Evolutionary conservation across 2,888 invertebrate genomes (phyloP).

Genomic region (Pammene aurita): DNA sequence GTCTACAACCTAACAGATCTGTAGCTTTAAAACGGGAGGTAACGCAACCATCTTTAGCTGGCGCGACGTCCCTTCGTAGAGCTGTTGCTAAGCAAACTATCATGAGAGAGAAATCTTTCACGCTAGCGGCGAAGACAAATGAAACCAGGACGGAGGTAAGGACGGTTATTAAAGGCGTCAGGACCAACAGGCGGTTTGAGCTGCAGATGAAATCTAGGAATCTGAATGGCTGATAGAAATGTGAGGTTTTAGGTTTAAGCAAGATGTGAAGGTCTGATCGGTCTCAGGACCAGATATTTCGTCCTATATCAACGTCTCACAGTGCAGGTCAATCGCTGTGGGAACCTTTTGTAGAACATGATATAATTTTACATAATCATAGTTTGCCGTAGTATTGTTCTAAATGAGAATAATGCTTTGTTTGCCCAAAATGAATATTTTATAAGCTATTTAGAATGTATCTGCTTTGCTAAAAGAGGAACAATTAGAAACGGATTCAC

Average conservation of each 20-base stretch:
- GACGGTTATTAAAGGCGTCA: slow-evolving; percentile 85
- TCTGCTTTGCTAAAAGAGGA: too few species aligned
- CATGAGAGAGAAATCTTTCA: slow-evolving; percentile 69
- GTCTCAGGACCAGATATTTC: not conserved
- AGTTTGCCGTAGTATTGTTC: not conserved
- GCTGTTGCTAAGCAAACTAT: slow-evolving; percentile 64
- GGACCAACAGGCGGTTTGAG: slow-evolving; percentile 88
- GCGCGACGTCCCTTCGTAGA: slow-evolving; percentile 54
- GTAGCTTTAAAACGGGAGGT: slow-evolving; percentile 45
- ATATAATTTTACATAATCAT: not conserved
- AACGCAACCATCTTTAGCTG: slow-evolving; percentile 58
- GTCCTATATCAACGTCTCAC: not conserved
- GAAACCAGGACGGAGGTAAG: slow-evolving; percentile 69
- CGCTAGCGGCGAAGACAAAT: slow-evolving; percentile 58
- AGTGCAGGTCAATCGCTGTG: not conserved
- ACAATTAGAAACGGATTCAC: too few species aligned
- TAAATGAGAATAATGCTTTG: too few species aligned
- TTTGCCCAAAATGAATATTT: too few species aligned
- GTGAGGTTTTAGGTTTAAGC: not conserved
- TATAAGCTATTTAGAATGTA: too few species aligned
- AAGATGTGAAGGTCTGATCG: not conserved
- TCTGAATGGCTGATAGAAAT: slow-evolving; percentile 47
- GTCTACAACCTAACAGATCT: not conserved
- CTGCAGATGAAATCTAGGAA: slow-evolving; percentile 87
- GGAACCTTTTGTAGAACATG: not conserved